Evolutionary conservation across 2,888 invertebrate genomes (phyloP), one percentile per base, ranked within the genome.

Genomic region (Clepsis dumicolana): DNA sequence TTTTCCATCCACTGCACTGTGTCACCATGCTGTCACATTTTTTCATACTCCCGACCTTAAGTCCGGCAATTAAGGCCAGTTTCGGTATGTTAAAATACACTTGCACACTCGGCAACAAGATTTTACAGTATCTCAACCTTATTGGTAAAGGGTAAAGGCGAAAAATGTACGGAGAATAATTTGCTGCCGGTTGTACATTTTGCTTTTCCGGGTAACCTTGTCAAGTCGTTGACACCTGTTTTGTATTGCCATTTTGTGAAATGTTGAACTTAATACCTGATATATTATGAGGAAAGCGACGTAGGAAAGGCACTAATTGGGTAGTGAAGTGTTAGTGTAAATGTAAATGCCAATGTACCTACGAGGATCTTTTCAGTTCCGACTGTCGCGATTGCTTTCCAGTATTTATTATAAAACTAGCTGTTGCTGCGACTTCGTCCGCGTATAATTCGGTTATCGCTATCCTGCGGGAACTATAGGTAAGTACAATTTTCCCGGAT

Each of bases 201-300:
- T 62, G 60, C 67, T 75, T 79, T 84, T 84, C 85, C 84, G 80
- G 82, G 78, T 82, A 75, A 71, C 83, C 83, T 83, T 83, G 82
- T 75, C 71, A 74, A 73, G 79, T 72, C 76, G 78, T 80, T 83
- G 81, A 82, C 82, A 78, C 75, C 71, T 70, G 56, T 62, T 60
- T 65, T 56, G 57, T 72, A 70, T 70, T 73, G 73, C 70, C 68
- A 72, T 76, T 80, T 74, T 71, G 73, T 73, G 75, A 72, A 77
- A 80, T 79, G 74, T 74, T 64, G 72, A 65, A 72, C 72, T 64
- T 64, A 68, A 68, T 68, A 53, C 18, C 48, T 59, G 68, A 68
- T 68, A 68, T 53, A 68, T 63, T 64, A 64, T 64, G 29, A 68
- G 68, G 68, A 68, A 68, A 68, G 68, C 32, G 52, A 64, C 48